These are phyloP conservation scores for Bombus breviceps DNA, from an alignment of 1,140 invertebrate genomes.

Conservation along the genomic window DNA sequence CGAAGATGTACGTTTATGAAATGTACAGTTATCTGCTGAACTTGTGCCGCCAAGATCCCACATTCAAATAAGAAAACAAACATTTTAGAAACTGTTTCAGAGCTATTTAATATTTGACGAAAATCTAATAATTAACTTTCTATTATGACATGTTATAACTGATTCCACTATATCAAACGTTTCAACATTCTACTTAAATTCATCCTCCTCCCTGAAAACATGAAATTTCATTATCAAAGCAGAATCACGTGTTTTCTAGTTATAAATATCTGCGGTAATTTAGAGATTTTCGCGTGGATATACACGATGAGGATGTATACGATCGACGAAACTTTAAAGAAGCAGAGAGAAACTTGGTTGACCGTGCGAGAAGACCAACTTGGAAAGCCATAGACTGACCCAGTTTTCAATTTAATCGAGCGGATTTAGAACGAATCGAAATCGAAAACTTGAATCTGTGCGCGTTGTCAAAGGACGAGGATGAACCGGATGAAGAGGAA, in stretches of 20 bases:
- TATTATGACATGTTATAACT: background rate
- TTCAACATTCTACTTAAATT: background rate
- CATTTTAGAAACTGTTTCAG: background rate
- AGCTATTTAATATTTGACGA: background rate
- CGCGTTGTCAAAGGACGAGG: background rate
- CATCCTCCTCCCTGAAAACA: background rate
- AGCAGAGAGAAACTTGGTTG: background rate
- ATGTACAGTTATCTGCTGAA: background rate
- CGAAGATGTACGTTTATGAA: background rate
- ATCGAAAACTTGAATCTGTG: background rate
- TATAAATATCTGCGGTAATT: background rate
- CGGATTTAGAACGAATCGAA: background rate
- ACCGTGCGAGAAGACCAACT: background rate
- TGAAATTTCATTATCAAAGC: background rate
- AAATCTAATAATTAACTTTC: background rate
- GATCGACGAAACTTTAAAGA: background rate
- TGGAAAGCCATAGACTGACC: conserved; percentile 6
- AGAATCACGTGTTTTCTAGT: background rate
- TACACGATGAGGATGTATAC: no score
- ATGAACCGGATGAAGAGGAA: background rate
- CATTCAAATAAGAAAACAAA: background rate
- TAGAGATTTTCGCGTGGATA: background rate
- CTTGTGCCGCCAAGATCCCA: background rate
- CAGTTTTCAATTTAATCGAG: background rate
- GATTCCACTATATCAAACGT: background rate